Evolutionary conservation across 1,140 invertebrate genomes (phyloP).

Genomic region (Trypoxylus dichotomus): DNA sequence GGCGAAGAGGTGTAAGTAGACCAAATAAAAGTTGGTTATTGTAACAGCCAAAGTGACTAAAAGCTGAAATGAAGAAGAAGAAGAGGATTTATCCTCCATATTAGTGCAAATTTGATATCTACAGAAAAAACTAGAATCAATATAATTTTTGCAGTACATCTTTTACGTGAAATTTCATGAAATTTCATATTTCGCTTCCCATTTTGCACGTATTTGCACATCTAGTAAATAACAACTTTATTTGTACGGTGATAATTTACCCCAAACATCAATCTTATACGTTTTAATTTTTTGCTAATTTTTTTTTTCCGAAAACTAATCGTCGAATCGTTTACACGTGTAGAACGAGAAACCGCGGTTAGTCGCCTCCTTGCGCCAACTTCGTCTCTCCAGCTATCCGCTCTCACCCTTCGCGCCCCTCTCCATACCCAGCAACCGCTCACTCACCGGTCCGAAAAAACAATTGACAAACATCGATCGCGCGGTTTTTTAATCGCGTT

Average conservation of each 20-base stretch:
- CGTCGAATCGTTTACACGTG: constrained; percentile 30
- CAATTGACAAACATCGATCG: constrained; percentile 31
- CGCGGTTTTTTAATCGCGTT: neutral
- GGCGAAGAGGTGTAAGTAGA: no score
- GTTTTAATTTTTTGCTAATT: neutral
- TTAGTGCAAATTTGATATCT: no score
- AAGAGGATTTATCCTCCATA: no score
- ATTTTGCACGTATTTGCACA: no score
- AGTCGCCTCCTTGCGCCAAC: constrained; percentile 32
- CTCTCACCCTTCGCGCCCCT: neutral
- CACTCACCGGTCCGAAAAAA: neutral
- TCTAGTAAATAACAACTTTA: neutral
- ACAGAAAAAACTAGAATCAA: no score
- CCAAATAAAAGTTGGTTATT: no score
- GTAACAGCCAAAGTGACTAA: no score
- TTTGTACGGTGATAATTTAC: neutral
- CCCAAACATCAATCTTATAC: neutral
- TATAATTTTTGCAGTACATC: no score
- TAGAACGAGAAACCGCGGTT: constrained; percentile 32
- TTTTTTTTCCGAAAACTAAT: neutral
- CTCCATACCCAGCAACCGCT: neutral
- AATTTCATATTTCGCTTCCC: no score
- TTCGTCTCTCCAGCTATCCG: constrained; percentile 18
- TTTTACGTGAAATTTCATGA: no score
- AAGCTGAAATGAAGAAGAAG: no score